Conservation (phyloP, 2,797 vertebrate genomes). For the Sebastes diaconus region DNA sequence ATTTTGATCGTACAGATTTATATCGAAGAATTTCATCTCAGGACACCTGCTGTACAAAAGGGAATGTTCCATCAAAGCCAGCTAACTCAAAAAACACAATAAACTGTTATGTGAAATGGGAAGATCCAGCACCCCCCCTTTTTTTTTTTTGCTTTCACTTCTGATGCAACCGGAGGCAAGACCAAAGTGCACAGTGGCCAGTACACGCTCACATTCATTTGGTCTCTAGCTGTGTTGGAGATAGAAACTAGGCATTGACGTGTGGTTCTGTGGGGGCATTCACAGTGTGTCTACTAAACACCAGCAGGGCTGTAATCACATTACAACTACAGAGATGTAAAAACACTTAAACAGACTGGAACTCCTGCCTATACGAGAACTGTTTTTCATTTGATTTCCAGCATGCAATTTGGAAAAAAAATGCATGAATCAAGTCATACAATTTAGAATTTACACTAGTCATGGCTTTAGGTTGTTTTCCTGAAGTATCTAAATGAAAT, state of each 20-base stretch:
- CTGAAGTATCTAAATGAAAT: background rate
- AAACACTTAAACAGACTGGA: background rate
- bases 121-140: slow-evolving; percentile 1
- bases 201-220: slow-evolving; percentile 8
- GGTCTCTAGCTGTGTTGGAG: slow-evolving; percentile 26
- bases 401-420: background rate
- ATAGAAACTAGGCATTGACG: slow-evolving; percentile 17
- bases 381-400: background rate
- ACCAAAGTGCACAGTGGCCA: slow-evolving; percentile 41
- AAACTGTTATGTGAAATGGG: slow-evolving; percentile 39
- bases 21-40: slow-evolving; percentile 30
- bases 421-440: background rate
- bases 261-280: slow-evolving; percentile 3
- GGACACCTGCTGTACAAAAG: slow-evolving; percentile 33
- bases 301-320: slow-evolving; percentile 1
- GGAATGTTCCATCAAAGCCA: slow-evolving; percentile 35
- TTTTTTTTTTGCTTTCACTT: slow-evolving; percentile 9
- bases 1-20: slow-evolving; percentile 26
- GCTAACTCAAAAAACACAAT: slow-evolving; percentile 27
- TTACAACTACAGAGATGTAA: background rate
- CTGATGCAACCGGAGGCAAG: slow-evolving; percentile 75
- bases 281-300: background rate
- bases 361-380: background rate
- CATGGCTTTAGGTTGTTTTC: background rate
- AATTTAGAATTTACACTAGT: background rate